Percentiles rank a stretch among this genome's conserved stretches.
phyloP scores from a whole-genome alignment of 1,140 invertebrate species.

The Ceratoteleas bidentatus region DNA sequence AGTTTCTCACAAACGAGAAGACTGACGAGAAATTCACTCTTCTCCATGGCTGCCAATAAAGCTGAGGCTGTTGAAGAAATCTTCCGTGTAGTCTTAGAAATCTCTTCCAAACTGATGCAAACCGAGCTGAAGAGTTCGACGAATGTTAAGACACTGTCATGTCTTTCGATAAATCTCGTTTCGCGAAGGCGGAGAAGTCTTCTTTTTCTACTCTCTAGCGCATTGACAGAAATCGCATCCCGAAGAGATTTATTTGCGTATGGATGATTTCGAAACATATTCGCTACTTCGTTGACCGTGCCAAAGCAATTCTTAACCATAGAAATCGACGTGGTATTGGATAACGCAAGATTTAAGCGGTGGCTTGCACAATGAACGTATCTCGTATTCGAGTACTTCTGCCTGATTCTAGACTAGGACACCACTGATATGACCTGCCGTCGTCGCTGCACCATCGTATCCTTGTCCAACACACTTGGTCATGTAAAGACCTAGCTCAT shows the following conservation, averaged over 20 bases:
- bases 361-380: too few relatives aligned
- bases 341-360: too few relatives aligned
- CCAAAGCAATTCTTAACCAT: too few relatives aligned
- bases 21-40: conserved; percentile 21
- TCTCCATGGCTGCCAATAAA: conserved; percentile 25
- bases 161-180: conserved; percentile 34
- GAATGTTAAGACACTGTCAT: conserved; percentile 27
- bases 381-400: too few relatives aligned
- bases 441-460: too few relatives aligned
- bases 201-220: conserved; percentile 25
- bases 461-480: too few relatives aligned
- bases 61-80: conserved; percentile 15
- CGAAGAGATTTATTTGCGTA: conserved; percentile 29
- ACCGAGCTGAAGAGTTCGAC: conserved; percentile 22
- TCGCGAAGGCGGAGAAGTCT: conserved; percentile 21
- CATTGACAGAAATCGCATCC: conserved; percentile 18
- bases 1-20: conserved; percentile 36
- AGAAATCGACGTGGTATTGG: too few relatives aligned
- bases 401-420: too few relatives aligned
- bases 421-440: too few relatives aligned
- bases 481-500: too few relatives aligned
- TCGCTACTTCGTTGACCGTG: too few relatives aligned
- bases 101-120: conserved; percentile 24
- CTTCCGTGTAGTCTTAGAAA: conserved; percentile 10
- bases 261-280: too few relatives aligned